phyloP scores from a whole-genome alignment of 2,888 invertebrate species.

The Thymelicus sylvestris region DNA sequence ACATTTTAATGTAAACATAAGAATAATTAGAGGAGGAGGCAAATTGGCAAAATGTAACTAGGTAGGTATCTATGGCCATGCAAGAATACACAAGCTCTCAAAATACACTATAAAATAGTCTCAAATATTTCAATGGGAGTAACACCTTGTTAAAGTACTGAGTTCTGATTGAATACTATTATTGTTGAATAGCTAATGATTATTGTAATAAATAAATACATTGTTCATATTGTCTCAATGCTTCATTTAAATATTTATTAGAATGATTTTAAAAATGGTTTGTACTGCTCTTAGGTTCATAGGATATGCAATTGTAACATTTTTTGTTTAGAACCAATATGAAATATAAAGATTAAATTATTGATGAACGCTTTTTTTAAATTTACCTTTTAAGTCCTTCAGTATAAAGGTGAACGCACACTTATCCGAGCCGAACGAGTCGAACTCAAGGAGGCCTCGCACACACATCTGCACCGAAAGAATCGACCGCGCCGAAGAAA shows the following conservation, averaged over 20 bases:
- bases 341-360: conserved; percentile 71
- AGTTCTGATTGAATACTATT: conserved; percentile 4
- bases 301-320: conserved; percentile 43
- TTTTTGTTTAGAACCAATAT: conserved; percentile 61
- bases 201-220: conserved; percentile 13
- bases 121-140: not conserved
- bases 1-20: too few relatives aligned
- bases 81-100: not conserved
- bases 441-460: too few relatives aligned
- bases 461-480: too few relatives aligned
- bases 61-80: not conserved
- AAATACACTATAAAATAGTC: not conserved
- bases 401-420: too few relatives aligned
- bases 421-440: too few relatives aligned
- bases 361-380: conserved; percentile 59
- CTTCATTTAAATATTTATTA: conserved; percentile 37
- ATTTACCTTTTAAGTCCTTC: conserved; percentile 23
- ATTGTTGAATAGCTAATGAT: conserved; percentile 3
- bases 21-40: too few relatives aligned
- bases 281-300: conserved; percentile 64
- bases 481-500: too few relatives aligned
- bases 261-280: conserved; percentile 49
- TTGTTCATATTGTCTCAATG: conserved; percentile 39
- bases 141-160: conserved; percentile 13
- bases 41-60: not conserved